Base-by-base conservation (phyloP, 1,140 invertebrate genomes). In the Rhopalosiphum padi region DNA sequence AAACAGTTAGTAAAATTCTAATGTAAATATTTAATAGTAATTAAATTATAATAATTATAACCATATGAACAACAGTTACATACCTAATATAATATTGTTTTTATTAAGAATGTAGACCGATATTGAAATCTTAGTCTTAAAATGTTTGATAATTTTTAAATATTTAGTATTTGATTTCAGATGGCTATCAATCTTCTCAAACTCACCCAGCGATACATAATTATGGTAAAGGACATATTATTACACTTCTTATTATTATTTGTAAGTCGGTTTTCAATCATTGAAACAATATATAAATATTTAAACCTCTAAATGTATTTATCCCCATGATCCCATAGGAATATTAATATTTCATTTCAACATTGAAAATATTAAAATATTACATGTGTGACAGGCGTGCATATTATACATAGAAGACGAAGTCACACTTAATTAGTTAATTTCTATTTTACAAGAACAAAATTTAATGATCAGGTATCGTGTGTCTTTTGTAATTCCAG, bases 161-260 rank as follows among this genome's bases (percentile, higher is more conserved):
- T 51, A 41, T 90, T 55, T 41, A 90, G 30, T 43, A 30, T 35
- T 60, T 55, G 48, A 6, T 90, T 90, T 90, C 89, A 90, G 89
- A 90, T 43, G 89, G 89, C 37, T 68, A 43, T 21, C 89, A 60
- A 68, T 68, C 88, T 41, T 55, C 89, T 68, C 53, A 68, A 25
- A 30, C 53, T 43, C 89, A 90, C 9, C 89, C 53, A 3, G 89
- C 55, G 21, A 90, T 68, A 68, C 35, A 60, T 23, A 90, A 35
- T 90, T 68, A 68, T 46, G 53, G 53, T 90, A 68, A 48, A 68
- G 23, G 18, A 35, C 46, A 87, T 87, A 87, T 87, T 87, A 25
- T 9, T 51, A 68, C 60, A 18, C 60, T n/a, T 68, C 9, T n/a
- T n/a, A 5, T 68, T 68, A 4, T n/a, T n/a, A n/a, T 68, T 68